Base-by-base conservation (phyloP, 1,140 invertebrate genomes). In the Camponotus vicinus region DNA sequence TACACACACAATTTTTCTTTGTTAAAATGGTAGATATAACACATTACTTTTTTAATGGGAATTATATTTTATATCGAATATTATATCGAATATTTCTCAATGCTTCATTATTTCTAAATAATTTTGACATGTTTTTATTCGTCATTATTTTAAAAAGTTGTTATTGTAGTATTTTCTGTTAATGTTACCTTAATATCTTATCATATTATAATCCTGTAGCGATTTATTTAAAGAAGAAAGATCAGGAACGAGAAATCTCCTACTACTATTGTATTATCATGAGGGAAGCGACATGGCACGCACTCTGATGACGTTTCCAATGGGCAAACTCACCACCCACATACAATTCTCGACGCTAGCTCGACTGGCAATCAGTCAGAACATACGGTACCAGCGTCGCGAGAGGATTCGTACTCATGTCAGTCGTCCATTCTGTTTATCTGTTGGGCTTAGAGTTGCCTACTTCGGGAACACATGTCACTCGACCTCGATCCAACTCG, bases 231-330 rank as follows among this genome's bases (percentile, higher is more conserved):
- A 63, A 0, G 15, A 9, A 18, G 18, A 13, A 71, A 70, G 9
- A 42, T 15, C 37, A 8, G 11, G 4, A 42, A 57, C 4, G 11
- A 70, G n/a, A 9, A 40, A 9, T 8, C 27, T n/a, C 3, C 21
- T 13, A 64, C 40, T 21, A 59, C 3, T 18, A 42, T n/a, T 5
- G 32, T 27, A 42, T 21, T 13, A 57, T 57, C 49, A 7, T 8
- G 27, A 42, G 21, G 21, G 15, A 21, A 21, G 45, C 37, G 15
- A 27, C 27, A 8, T 55, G 27, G 42, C 78, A 59, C 67, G 52
- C 69, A 18, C 57, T 27, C 37, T 18, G 40, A 83, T 83, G 55
- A 83, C 67, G 40, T 73, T 82, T 32, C 71, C 8, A 32, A 27
- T 15, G 67, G 55, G 40, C 11, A 32, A 69, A 32, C 6, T 27